Evolutionary conservation across 2,888 invertebrate genomes (phyloP).

Genomic region (Nemotelus nigrinus): DNA sequence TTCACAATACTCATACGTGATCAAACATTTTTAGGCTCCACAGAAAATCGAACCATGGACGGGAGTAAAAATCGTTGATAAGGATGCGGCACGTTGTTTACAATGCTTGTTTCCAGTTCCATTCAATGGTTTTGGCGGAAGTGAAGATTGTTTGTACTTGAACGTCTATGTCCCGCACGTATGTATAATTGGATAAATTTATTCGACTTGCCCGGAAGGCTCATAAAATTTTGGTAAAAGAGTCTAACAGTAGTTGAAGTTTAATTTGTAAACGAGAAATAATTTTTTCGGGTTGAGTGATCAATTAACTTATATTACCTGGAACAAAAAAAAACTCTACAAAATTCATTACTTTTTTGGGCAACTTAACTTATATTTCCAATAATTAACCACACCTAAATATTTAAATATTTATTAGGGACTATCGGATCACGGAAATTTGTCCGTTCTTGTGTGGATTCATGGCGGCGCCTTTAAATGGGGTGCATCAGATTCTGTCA

Average conservation of each 20-base stretch:
- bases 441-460: conserved; percentile 62
- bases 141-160: conserved; percentile 21
- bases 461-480: conserved; percentile 66
- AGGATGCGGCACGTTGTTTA: neutral
- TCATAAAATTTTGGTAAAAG: too few species aligned
- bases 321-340: neutral
- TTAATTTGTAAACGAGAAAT: too few species aligned
- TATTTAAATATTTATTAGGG: too few species aligned
- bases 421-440: neutral
- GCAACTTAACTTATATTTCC: too few species aligned
- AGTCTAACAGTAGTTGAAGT: too few species aligned
- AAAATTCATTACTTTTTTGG: neutral
- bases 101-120: neutral
- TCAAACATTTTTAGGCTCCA: neutral
- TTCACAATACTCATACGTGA: too few species aligned
- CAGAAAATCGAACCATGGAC: neutral
- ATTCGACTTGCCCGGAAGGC: too few species aligned
- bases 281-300: too few species aligned
- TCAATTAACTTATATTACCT: too few species aligned
- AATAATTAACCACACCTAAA: too few species aligned
- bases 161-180: neutral
- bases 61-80: conserved; percentile 5
- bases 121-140: neutral
- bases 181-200: neutral
- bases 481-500: conserved; percentile 67